A percentile compares a stretch with the other conserved stretches of the same genome.
These are phyloP conservation scores for Oeneis ivallda DNA, from an alignment of 2,888 invertebrate genomes.

Conservation along the genomic window DNA sequence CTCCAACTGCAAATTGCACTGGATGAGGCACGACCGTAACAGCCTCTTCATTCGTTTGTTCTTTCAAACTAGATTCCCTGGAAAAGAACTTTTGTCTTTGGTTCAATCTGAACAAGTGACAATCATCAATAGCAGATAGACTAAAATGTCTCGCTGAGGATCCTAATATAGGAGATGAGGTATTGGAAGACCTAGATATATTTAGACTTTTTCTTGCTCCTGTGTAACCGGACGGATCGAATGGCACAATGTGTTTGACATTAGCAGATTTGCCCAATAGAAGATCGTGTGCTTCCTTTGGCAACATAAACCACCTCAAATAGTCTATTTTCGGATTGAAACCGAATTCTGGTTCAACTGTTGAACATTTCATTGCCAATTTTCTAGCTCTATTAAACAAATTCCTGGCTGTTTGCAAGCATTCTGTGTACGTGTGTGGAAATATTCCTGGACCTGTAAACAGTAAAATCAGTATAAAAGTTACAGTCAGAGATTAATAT, in stretches of 20 bases:
- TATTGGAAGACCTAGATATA: slow-evolving; percentile 61
- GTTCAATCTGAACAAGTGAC: slow-evolving; percentile 73
- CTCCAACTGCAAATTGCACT: slow-evolving; percentile 86
- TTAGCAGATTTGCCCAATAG: slow-evolving; percentile 87
- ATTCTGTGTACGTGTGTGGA: slow-evolving; percentile 88
- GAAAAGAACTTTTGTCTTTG: slow-evolving; percentile 72
- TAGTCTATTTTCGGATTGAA: slow-evolving; percentile 86
- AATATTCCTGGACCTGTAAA: slow-evolving; percentile 84
- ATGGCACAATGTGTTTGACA: slow-evolving; percentile 89
- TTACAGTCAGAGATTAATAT: background rate
- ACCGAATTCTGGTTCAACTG: slow-evolving; percentile 87
- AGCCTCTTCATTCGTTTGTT: slow-evolving; percentile 64
- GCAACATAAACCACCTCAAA: slow-evolving; percentile 94
- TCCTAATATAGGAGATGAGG: slow-evolving; percentile 74
- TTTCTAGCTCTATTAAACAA: slow-evolving; percentile 89
- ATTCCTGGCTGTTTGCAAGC: slow-evolving; percentile 89
- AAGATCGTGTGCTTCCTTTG: slow-evolving; percentile 91
- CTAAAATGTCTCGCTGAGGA: slow-evolving; percentile 86
- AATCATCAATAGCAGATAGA: slow-evolving; percentile 84
- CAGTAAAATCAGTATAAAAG: slow-evolving; percentile 7
- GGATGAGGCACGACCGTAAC: slow-evolving; percentile 57
- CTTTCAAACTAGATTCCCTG: slow-evolving; percentile 72
- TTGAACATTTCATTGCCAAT: slow-evolving; percentile 87
- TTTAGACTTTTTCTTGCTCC: slow-evolving; percentile 76
- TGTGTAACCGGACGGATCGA: slow-evolving; percentile 84